Evolutionary conservation across 2,888 invertebrate genomes (phyloP).

Genomic region (Lepeophtheirus nordmannii): DNA sequence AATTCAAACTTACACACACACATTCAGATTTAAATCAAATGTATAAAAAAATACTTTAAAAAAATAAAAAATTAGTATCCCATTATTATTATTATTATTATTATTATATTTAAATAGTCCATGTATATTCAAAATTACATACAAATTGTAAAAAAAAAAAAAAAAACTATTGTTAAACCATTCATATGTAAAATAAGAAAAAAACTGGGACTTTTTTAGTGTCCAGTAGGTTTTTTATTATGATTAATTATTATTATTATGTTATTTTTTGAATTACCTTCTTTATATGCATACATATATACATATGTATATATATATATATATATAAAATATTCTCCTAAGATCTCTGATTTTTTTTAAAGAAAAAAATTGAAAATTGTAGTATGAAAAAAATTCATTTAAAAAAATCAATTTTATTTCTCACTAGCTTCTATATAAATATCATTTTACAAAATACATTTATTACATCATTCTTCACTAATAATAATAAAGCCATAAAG

Average conservation of each 20-base stretch:
- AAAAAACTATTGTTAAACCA: too few species aligned
- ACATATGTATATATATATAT: constrained; percentile 15
- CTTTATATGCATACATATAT: constrained; percentile 24
- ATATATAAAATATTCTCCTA: not conserved
- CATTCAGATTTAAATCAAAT: constrained; percentile 9
- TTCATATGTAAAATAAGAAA: too few species aligned
- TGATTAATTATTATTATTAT: constrained; percentile 3
- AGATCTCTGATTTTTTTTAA: constrained; percentile 6
- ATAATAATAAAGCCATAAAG: too few species aligned
- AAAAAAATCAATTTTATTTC: constrained; percentile 4
- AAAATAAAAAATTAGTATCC: constrained; percentile 8
- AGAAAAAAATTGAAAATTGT: not conserved
- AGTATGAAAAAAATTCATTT: not conserved
- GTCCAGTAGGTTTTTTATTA: too few species aligned
- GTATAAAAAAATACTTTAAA: constrained; percentile 3
- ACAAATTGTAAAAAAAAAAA: constrained; percentile 10
- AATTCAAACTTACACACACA: too few species aligned
- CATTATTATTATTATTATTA: constrained; percentile 18
- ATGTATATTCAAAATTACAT: constrained; percentile 19
- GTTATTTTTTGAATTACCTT: not conserved
- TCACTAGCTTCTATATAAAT: constrained; percentile 6
- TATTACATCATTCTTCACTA: too few species aligned
- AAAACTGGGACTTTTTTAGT: too few species aligned
- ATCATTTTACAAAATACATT: not conserved
- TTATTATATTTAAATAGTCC: constrained; percentile 16